Percentiles rank a stretch among this genome's conserved stretches.
phyloP scores from a whole-genome alignment of 1,140 invertebrate genomes.

The Musca domestica region DNA sequence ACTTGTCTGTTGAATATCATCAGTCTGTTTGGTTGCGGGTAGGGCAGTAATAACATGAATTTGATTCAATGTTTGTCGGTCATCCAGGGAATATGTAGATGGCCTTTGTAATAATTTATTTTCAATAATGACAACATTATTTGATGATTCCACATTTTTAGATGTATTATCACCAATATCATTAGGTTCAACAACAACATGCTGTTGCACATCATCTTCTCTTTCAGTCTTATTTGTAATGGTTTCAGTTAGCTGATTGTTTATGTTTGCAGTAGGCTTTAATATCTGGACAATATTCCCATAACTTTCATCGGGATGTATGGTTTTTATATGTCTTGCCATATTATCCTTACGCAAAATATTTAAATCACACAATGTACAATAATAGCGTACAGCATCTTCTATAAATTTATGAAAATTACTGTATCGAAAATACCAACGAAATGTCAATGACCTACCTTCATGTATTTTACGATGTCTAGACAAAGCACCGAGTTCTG shows the following conservation, averaged over 20 bases:
- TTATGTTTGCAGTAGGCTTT: not conserved
- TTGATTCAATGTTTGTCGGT: not conserved
- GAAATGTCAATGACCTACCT: slow-evolving; percentile 24
- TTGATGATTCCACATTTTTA: too few relatives aligned
- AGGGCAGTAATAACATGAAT: not conserved
- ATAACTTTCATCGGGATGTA: slow-evolving; percentile 57
- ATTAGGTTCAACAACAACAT: too few relatives aligned
- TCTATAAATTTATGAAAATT: not conserved
- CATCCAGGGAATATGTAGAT: not conserved
- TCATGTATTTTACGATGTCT: slow-evolving; percentile 43
- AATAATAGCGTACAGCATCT: slow-evolving; percentile 55
- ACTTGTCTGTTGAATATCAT: not conserved
- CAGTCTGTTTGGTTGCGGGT: not conserved
- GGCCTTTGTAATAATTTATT: slow-evolving; percentile 5
- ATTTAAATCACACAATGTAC: slow-evolving; percentile 59
- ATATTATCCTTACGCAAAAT: slow-evolving; percentile 66
- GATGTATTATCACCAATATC: not conserved
- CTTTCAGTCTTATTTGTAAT: not conserved
- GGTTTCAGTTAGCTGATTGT: not conserved
- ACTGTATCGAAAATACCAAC: not conserved
- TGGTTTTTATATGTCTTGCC: slow-evolving; percentile 63
- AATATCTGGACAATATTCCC: slow-evolving; percentile 31
- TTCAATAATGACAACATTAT: slow-evolving; percentile 4
- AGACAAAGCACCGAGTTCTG: slow-evolving; percentile 36
- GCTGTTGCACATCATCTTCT: too few relatives aligned